Conservation (phyloP, 2,888 invertebrate species). For the Aspidiotus destructor region DNA sequence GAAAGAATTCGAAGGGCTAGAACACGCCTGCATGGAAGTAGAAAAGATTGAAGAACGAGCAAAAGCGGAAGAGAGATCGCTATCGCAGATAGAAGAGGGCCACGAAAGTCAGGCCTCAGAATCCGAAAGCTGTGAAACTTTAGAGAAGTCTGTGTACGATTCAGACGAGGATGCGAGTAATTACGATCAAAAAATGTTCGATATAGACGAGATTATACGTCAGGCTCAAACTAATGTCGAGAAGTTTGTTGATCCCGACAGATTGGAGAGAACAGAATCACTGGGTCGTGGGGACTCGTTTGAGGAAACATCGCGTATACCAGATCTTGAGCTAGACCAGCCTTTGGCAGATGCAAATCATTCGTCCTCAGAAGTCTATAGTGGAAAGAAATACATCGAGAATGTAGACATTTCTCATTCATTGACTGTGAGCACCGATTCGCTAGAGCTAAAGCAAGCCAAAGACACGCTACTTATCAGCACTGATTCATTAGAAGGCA, state of each 20-base stretch:
- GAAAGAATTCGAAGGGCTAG: slow-evolving; percentile 85
- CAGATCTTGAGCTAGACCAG: slow-evolving; percentile 47
- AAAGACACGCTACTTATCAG: slow-evolving; percentile 40
- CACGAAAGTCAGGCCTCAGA: slow-evolving; percentile 51
- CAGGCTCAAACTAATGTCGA: slow-evolving; percentile 59
- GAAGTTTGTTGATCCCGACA: slow-evolving; percentile 45
- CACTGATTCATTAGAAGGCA: slow-evolving; percentile 46
- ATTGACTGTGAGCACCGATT: slow-evolving; percentile 50
- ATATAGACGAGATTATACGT: slow-evolving; percentile 58
- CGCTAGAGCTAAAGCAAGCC: slow-evolving; percentile 52
- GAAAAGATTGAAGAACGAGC: slow-evolving; percentile 72
- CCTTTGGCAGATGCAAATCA: slow-evolving; percentile 37
- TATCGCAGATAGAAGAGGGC: slow-evolving; percentile 46
- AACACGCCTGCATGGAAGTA: slow-evolving; percentile 76
- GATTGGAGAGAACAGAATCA: slow-evolving; percentile 46
- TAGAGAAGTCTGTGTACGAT: slow-evolving; percentile 38
- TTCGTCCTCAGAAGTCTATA: slow-evolving; percentile 22
- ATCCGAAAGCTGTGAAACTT: slow-evolving; percentile 51
- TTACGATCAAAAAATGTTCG: slow-evolving; percentile 54
- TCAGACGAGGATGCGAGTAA: slow-evolving; percentile 14
- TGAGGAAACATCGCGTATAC: slow-evolving; percentile 48
- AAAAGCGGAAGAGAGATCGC: slow-evolving; percentile 61
- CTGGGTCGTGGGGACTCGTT: slow-evolving; percentile 47
- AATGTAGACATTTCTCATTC: slow-evolving; percentile 26
- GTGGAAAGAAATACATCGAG: slow-evolving; percentile 33